Evolutionary conservation across 2,888 invertebrate species (phyloP).

Genomic region (Drosophila multiciliata): DNA sequence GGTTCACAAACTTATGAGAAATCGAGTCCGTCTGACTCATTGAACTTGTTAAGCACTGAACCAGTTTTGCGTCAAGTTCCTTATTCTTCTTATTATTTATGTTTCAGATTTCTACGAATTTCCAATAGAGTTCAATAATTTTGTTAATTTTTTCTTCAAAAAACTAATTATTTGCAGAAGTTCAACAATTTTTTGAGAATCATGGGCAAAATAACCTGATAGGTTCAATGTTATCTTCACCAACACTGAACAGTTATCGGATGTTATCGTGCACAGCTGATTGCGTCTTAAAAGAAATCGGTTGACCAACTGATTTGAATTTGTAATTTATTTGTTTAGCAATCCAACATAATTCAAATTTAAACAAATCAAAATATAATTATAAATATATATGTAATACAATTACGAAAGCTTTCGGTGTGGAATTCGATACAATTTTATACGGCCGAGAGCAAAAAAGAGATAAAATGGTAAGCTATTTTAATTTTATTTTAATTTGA

Average conservation of each 20-base stretch:
- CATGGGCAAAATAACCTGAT: not conserved
- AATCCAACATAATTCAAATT: not conserved
- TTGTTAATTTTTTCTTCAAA: not conserved
- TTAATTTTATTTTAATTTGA: not conserved
- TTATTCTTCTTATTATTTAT: not conserved
- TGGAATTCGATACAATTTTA: not conserved
- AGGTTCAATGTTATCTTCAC: not conserved
- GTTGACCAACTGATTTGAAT: not conserved
- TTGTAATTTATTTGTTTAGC: not conserved
- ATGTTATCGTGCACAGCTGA: not conserved
- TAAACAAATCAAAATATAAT: not conserved
- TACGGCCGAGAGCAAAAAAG: not conserved
- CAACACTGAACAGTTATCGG: slow-evolving; percentile 14
- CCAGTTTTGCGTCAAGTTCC: slow-evolving; percentile 13
- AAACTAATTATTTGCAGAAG: not conserved
- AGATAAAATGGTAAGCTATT: not conserved
- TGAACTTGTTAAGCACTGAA: slow-evolving; percentile 11
- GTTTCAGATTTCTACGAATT: not conserved
- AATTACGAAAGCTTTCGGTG: not conserved
- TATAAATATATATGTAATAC: no score
- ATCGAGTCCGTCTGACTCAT: slow-evolving; percentile 8
- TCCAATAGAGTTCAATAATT: not conserved
- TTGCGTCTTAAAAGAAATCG: not conserved
- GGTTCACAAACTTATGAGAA: slow-evolving; percentile 23
- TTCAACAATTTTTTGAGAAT: not conserved